Conservation (phyloP, 2,797 vertebrate genomes). For the Enteromius paludinosus region DNA sequence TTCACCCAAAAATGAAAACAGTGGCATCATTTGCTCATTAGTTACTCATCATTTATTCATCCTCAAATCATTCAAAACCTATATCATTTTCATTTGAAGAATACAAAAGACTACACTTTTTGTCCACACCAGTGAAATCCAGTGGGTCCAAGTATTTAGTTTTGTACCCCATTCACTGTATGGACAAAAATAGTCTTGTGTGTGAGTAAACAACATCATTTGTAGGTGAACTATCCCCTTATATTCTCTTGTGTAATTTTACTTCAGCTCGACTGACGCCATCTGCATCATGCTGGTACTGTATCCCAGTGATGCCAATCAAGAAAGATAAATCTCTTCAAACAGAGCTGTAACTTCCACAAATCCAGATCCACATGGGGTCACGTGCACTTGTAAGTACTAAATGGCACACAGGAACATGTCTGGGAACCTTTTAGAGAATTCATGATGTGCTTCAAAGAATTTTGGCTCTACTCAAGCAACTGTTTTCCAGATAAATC, state of each 20-base stretch:
- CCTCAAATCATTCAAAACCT: not conserved
- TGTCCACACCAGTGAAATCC: not conserved
- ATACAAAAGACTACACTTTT: not conserved
- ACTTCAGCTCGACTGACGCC: not conserved
- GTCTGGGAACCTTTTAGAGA: constrained; percentile 36
- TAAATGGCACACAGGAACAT: constrained; percentile 33
- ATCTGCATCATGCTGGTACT: constrained; percentile 19
- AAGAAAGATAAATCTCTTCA: constrained; percentile 24
- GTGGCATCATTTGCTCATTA: not conserved
- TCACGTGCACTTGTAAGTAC: constrained; percentile 10
- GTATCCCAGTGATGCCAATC: not conserved
- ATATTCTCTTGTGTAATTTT: constrained; percentile 23
- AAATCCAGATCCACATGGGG: constrained; percentile 33
- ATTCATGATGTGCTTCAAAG: constrained; percentile 39
- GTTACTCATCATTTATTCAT: not conserved
- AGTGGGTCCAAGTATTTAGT: too few relatives aligned
- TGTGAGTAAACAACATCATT: not conserved
- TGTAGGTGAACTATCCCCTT: not conserved
- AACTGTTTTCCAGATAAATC: constrained; percentile 52
- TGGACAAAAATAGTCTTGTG: not conserved
- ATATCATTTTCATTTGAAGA: not conserved
- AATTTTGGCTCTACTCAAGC: constrained; percentile 36
- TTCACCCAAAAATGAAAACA: not conserved
- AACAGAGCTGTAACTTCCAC: constrained; percentile 19
- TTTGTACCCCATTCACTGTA: not conserved